These are phyloP conservation scores for Oryzias melastigma DNA, from an alignment of 2,113 vertebrate species.

Conservation along the genomic window DNA sequence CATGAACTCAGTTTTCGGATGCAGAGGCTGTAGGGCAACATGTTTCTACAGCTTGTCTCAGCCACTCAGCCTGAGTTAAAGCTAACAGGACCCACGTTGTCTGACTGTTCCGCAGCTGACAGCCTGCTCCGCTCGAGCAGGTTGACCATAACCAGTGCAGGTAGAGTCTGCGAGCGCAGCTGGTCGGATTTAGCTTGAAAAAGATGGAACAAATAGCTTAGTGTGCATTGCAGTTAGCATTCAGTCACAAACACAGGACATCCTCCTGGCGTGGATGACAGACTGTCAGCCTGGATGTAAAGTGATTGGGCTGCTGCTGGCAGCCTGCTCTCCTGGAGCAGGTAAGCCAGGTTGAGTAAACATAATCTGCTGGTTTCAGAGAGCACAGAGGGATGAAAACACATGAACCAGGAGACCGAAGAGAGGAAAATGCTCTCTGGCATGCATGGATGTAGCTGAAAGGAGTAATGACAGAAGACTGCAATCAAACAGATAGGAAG, in stretches of 20 bases:
- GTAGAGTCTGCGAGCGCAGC: conserved; percentile 59
- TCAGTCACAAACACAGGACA: background rate
- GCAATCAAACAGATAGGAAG: conserved; percentile 39
- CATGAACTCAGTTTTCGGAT: conserved; percentile 4
- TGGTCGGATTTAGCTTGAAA: conserved; percentile 48
- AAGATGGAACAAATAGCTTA: conserved; percentile 54
- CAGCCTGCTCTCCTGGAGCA: conserved; percentile 65
- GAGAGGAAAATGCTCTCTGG: conserved; percentile 34
- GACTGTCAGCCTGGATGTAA: conserved; percentile 36
- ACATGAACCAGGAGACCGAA: conserved; percentile 10
- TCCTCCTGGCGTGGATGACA: conserved; percentile 15
- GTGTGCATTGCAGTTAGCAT: background rate
- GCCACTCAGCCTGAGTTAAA: conserved; percentile 6
- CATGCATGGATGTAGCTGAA: conserved; percentile 21
- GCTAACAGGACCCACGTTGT: conserved; percentile 30
- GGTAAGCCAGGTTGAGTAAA: conserved; percentile 74
- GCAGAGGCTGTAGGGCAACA: conserved; percentile 2
- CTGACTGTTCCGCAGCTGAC: conserved; percentile 44
- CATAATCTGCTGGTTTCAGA: conserved; percentile 60
- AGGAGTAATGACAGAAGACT: conserved; percentile 33
- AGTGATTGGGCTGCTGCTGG: conserved; percentile 42
- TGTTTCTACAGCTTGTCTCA: conserved; percentile 21
- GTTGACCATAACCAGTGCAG: conserved; percentile 67
- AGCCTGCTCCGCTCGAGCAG: conserved; percentile 62
- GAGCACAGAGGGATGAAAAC: conserved; percentile 34